These are phyloP conservation scores for Spodoptera picta DNA, from an alignment of 2,888 invertebrate genomes.

Conservation along the genomic window DNA sequence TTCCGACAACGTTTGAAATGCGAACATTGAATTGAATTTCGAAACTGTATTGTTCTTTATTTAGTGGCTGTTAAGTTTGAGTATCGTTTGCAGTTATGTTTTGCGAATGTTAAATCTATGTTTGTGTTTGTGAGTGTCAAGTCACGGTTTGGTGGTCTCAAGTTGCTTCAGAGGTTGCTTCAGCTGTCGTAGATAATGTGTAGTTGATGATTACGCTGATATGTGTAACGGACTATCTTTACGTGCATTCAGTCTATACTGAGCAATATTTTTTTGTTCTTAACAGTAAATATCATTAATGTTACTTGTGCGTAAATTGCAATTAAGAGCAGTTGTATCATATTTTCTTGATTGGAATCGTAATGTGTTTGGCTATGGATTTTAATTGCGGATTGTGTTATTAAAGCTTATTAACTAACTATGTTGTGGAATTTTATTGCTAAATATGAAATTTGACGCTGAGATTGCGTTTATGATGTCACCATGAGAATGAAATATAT, in stretches of 20 bases:
- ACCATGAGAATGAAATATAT: too few species aligned
- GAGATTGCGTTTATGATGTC: too few species aligned
- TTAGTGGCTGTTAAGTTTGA: conserved; percentile 28
- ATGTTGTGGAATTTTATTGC: conserved; percentile 3
- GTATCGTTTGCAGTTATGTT: conserved; percentile 25
- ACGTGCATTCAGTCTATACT: conserved; percentile 67
- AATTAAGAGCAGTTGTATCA: conserved; percentile 32
- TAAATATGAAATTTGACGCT: background rate
- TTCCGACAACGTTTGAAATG: conserved; percentile 32
- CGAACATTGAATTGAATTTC: conserved; percentile 29
- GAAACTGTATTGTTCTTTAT: conserved; percentile 31
- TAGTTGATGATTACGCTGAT: conserved; percentile 75
- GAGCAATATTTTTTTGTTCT: conserved; percentile 49
- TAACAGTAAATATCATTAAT: conserved; percentile 53
- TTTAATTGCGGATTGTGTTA: conserved; percentile 21
- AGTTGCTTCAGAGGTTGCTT: conserved; percentile 84
- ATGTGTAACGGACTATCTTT: conserved; percentile 81
- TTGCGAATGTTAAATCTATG: conserved; percentile 47
- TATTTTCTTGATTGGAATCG: conserved; percentile 22
- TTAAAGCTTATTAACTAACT: conserved; percentile 15
- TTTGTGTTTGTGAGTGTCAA: conserved; percentile 74
- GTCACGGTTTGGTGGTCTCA: conserved; percentile 76
- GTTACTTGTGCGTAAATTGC: conserved; percentile 48
- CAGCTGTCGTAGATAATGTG: conserved; percentile 80
- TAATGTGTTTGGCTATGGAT: conserved; percentile 21